phyloP scores from a whole-genome alignment of 92 coral and sea anemone species.

The Heliopora coerulea region DNA sequence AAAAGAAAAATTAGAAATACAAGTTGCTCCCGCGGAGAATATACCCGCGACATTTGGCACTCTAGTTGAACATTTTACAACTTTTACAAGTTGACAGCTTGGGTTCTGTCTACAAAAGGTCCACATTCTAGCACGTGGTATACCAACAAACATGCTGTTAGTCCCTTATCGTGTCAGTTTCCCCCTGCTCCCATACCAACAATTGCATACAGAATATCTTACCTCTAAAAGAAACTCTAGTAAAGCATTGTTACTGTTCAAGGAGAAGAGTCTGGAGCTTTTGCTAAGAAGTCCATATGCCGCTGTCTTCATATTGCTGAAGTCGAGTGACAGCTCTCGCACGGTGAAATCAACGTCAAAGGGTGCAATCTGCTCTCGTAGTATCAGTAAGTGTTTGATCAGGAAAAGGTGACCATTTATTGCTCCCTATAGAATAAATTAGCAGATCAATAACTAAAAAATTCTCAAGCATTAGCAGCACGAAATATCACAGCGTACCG shows the following conservation, averaged over 20 bases:
- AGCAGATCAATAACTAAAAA: background rate
- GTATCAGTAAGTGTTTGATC: constrained; percentile 89
- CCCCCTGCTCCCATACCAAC: too few relatives aligned
- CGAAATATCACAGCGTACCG: constrained; percentile 46
- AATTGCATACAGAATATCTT: background rate
- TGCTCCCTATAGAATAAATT: constrained; percentile 65
- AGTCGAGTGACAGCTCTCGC: constrained; percentile 93
- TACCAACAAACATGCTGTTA: too few relatives aligned
- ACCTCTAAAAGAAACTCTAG: constrained; percentile 95
- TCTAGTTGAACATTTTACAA: too few relatives aligned
- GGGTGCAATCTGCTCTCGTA: constrained; percentile 98
- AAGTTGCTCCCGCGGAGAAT: too few relatives aligned
- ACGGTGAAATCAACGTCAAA: constrained; percentile 98
- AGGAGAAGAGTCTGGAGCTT: constrained; percentile 83
- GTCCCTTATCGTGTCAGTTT: too few relatives aligned
- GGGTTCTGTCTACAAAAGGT: too few relatives aligned
- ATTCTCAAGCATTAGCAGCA: background rate
- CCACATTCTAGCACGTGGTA: too few relatives aligned
- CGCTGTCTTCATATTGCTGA: constrained; percentile 93
- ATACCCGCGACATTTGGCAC: too few relatives aligned
- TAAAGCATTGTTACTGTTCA: constrained; percentile 83
- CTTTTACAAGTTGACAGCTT: too few relatives aligned
- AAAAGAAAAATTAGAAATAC: too few relatives aligned
- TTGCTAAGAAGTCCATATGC: constrained; percentile 96
- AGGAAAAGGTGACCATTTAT: constrained; percentile 91